Base-by-base conservation (phyloP, 2,113 vertebrate species). In the Aptenodytes patagonicus region DNA sequence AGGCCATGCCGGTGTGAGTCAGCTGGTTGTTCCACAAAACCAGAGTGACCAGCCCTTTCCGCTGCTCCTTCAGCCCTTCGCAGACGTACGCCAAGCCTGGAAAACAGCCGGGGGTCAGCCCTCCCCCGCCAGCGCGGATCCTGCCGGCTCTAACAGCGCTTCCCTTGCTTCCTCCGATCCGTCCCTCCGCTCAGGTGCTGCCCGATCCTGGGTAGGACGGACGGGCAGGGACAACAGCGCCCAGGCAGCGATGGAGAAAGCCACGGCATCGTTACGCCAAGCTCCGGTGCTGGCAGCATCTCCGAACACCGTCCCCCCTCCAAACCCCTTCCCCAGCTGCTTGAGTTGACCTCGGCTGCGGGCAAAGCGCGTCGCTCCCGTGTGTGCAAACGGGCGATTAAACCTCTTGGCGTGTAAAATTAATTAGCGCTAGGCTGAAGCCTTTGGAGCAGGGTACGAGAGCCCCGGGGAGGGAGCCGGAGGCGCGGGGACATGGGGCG, bases 11-110 rank as follows among this genome's bases (percentile, higher is more conserved):
- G 0, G 99, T 98, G 98, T 99, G 99, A 13, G 99, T 99, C 93
- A 99, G 98, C 97, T 99, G 99, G 98, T 99, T 99, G 98, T 99
- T 99, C 99, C 99, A 99, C 89, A 99, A 97, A 83, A 99, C 99
- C 98, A 99, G 97, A 3, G 99, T 99, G 83, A 98, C 97, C 66
- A 99, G 97, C 28, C 99, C 99, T 90, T 99, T 99, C 93, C 98
- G 98, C 97, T 99, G 99, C 95, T 99, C 99, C 97, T 99, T 99
- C 42, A 99, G 97, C 40, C 99, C 99, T 87, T 99, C 99, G 29
- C 99, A 99, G 93, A 99, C 96, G 57, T 99, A 99, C 2, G 99
- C 99, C 97, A 99, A 95, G 72, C 99, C 99, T 99, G 40, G 52
- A 34, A n/a, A 12, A 73, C 3, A 84, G 20, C 26, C 5, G 0